Base-by-base conservation (phyloP, 2,113 vertebrate species). In the Blennius ocellaris region DNA sequence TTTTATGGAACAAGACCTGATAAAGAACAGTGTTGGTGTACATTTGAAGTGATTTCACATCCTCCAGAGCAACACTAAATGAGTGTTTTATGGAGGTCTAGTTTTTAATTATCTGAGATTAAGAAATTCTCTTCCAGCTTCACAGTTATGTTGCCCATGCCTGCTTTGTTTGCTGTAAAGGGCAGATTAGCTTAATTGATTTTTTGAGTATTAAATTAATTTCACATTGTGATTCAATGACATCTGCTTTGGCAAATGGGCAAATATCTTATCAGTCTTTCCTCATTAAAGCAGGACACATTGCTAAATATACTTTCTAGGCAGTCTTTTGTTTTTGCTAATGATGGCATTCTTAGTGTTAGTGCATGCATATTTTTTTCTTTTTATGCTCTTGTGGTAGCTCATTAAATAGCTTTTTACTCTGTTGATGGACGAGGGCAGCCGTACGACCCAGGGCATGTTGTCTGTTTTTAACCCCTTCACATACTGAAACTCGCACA, bases 31-130 rank as follows among this genome's bases (percentile, higher is more conserved):
- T 75, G 76, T 80, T 85, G 82, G 80, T 89, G 72, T 89, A 85
- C 72, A 79, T 85, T 87, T 84, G 71, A 85, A 85, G 73, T 65
- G 80, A 85, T 87, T 86, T 21, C 65, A 60, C 49, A 80, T 80
- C 73, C 82, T 83, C 73, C 52, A 58, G 78, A 89, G 90, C 72
- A 82, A 85, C 73, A 86, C 79, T 57, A 80, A 85, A 92, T 69
- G 60, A 76, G 64, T 66, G 73, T 83, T 90, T 89, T 86, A 80
- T 78, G 66, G 69, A 80, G 85, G 79, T 66, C 82, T 82, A 64
- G 76, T 90, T 90, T 90, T 87, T 92, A 93, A 94, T 92, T 91
- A 89, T 91, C 77, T 70, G 77, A 88, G 87, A 91, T 92, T 91
- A 91, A 85, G 76, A 89, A 86, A 88, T 80, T 87, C 69, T 89